Evolutionary conservation across 1,140 invertebrate species (phyloP), one percentile per base, ranked within the genome.

Genomic region (Eufriesea mexicana): DNA sequence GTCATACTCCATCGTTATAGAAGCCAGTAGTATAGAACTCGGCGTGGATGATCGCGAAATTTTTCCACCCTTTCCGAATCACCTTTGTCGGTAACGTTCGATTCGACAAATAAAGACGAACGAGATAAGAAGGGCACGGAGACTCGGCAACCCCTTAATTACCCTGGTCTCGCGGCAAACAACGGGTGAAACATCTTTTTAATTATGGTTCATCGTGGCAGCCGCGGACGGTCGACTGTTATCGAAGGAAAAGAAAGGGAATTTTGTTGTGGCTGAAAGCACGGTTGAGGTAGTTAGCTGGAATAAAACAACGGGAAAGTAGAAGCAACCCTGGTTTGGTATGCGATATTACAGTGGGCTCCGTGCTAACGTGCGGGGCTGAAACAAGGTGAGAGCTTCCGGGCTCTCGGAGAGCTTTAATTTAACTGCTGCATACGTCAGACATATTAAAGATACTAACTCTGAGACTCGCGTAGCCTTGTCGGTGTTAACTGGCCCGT

Each of bases 361-460:
- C 78, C 62, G 61, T 82, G 87, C 85, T 85, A 83, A 87, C 86
- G 75, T 84, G 64, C 71, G 64, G 57, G 47, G 72, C 78, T 87
- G 83, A 87, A 84, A 87, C 79, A 83, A 88, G 87, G 70, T 68
- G 79, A 79, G 83, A 66, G 81, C 79, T 79, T 87, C 68, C 68
- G 45, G 20, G 67, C 62, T 83, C 62, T 67, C 49, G 72, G 68
- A 47, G 71, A 84, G 84, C 89, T 89, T 90, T 91, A 90, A 91
- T 90, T 91, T 90, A 89, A 89, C 83, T 89, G 84, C 79, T 74
- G 79, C 87, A 87, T 88, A 88, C 83, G 78, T 88, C 85, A 88
- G 87, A 84, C 85, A 87, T 90, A 90, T 90, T 86, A 87, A 87
- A 84, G 84, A 78, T 90, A 89, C 84, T 88, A 87, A 86, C 84